These are phyloP conservation scores for Protobothrops flavoviridis DNA, from an alignment of 2,113 vertebrate genomes.

Conservation along the genomic window DNA sequence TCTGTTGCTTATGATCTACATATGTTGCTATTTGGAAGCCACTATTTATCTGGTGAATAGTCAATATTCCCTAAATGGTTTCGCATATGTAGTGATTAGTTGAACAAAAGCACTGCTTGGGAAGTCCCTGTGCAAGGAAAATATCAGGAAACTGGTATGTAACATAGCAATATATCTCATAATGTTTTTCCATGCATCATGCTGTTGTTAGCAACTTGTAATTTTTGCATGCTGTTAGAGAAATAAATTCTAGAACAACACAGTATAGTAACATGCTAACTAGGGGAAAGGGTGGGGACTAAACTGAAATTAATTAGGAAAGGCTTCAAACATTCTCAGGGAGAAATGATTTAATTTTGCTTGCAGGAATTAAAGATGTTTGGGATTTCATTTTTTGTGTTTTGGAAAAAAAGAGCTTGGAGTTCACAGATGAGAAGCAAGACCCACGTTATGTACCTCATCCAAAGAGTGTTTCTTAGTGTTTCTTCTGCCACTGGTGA, in stretches of 20 bases:
- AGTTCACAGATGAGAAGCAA: constrained; percentile 28
- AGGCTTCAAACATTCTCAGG: constrained; percentile 38
- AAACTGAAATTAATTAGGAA: constrained; percentile 11
- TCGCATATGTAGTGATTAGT: background rate
- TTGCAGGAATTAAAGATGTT: constrained; percentile 29
- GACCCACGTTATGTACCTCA: background rate
- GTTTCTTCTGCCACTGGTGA: background rate
- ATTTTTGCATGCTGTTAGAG: constrained; percentile 71
- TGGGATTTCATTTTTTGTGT: background rate
- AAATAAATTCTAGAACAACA: constrained; percentile 32
- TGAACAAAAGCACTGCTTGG: background rate
- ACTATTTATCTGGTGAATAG: background rate
- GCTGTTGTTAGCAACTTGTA: constrained; percentile 33
- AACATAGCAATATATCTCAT: background rate
- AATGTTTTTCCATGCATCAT: constrained; percentile 39
- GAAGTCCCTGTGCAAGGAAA: background rate
- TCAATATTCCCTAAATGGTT: background rate
- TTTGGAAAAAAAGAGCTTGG: constrained; percentile 46
- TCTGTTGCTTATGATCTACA: background rate
- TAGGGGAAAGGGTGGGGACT: constrained; percentile 25
- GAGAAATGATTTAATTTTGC: constrained; percentile 28
- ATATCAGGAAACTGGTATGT: background rate
- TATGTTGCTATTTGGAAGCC: background rate
- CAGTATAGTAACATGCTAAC: constrained; percentile 71
- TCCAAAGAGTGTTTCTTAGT: background rate